These are phyloP conservation scores for Chelonus insularis DNA, from an alignment of 1,140 invertebrate genomes.

Conservation along the genomic window DNA sequence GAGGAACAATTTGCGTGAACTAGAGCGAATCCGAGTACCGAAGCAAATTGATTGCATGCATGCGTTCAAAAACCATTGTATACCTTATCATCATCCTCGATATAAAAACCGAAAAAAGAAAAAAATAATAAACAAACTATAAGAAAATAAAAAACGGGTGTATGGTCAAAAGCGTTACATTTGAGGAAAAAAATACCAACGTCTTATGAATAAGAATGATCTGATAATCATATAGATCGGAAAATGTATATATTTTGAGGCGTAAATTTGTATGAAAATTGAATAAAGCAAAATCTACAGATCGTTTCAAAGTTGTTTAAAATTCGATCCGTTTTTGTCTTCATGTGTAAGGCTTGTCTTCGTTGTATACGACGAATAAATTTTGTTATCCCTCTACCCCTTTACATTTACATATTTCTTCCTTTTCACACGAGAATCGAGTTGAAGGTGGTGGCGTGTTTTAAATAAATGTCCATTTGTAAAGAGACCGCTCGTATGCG, in stretches of 20 bases:
- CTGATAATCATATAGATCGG: no score
- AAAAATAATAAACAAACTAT: background rate
- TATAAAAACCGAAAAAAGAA: background rate
- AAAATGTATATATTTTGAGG: no score
- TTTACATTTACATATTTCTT: slow-evolving; percentile 27
- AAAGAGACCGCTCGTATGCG: background rate
- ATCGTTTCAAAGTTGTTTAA: background rate
- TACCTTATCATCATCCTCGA: background rate
- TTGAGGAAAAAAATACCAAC: background rate
- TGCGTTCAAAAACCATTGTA: slow-evolving; percentile 9
- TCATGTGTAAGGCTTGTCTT: background rate
- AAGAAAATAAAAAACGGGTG: no score
- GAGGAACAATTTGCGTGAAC: background rate
- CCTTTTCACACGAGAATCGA: slow-evolving; percentile 14
- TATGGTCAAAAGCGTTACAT: slow-evolving; percentile 11
- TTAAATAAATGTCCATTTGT: slow-evolving; percentile 29
- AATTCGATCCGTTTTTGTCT: slow-evolving; percentile 8
- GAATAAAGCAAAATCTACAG: background rate
- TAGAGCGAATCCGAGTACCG: background rate
- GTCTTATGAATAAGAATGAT: background rate
- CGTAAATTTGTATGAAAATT: background rate
- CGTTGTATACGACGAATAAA: slow-evolving; percentile 23
- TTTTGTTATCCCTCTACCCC: slow-evolving; percentile 11
- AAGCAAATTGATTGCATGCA: slow-evolving; percentile 1
- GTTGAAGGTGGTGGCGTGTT: slow-evolving; percentile 21